These are phyloP conservation scores for Venturia canescens DNA, from an alignment of 1,140 invertebrate species.

Conservation along the genomic window DNA sequence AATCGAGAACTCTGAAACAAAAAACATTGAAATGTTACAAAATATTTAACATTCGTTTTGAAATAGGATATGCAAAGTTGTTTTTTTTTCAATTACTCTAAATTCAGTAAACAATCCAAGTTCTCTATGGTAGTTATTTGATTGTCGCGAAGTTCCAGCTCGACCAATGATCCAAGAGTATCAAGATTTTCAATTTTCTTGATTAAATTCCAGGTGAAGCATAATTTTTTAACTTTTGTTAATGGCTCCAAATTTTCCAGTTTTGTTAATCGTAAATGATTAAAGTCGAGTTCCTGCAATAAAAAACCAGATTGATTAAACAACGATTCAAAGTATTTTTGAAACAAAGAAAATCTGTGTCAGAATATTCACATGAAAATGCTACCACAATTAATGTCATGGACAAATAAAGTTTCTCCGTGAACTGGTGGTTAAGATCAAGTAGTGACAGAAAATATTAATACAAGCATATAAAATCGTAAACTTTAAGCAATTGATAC, in stretches of 20 bases:
- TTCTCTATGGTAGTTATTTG: slow-evolving; percentile 95
- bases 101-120: slow-evolving; percentile 89
- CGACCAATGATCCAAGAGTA: slow-evolving; percentile 84
- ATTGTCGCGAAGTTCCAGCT: slow-evolving; percentile 98
- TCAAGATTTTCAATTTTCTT: slow-evolving; percentile 95
- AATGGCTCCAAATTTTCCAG: slow-evolving; percentile 89
- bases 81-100: slow-evolving; percentile 82
- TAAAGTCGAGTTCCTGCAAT: slow-evolving; percentile 87
- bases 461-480: too few species aligned
- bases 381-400: too few species aligned
- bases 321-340: too few species aligned
- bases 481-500: too few species aligned
- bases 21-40: slow-evolving; percentile 18
- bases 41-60: not conserved
- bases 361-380: too few species aligned
- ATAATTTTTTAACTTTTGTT: slow-evolving; percentile 86
- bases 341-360: too few species aligned
- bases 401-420: too few species aligned
- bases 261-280: slow-evolving; percentile 90
- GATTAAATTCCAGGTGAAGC: slow-evolving; percentile 95
- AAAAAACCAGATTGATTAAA: not conserved
- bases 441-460: too few species aligned
- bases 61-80: slow-evolving; percentile 19
- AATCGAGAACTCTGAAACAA: slow-evolving; percentile 88
- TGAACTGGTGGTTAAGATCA: too few species aligned